Conservation (phyloP, 2,113 vertebrate genomes). For the Vireo altiloquus region DNA sequence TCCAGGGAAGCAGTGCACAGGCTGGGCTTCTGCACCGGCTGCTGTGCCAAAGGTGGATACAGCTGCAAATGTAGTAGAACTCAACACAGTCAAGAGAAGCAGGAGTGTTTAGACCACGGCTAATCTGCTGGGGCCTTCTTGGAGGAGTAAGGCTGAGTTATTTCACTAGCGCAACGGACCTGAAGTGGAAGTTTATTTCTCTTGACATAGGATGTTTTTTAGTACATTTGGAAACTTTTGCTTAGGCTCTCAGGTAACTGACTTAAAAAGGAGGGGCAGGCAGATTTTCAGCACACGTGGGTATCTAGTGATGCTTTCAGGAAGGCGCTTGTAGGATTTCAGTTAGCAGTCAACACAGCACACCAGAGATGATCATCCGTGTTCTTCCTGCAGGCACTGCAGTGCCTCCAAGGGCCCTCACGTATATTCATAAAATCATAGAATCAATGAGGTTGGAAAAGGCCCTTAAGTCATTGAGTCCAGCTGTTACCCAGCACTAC, state of each 20-base stretch:
- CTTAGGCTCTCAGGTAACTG: neutral
- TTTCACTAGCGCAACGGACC: neutral
- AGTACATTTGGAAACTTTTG: neutral
- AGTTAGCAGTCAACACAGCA: neutral
- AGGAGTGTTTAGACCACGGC: neutral
- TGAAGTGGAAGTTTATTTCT: neutral
- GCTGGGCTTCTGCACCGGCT: neutral
- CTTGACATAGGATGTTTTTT: neutral
- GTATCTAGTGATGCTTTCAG: neutral
- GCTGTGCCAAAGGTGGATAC: neutral
- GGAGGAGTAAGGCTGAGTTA: neutral
- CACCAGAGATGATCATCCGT: neutral
- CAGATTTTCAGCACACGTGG: neutral
- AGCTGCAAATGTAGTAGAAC: neutral
- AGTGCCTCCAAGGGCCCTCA: neutral
- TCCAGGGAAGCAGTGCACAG: neutral
- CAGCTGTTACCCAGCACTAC: neutral
- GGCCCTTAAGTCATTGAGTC: neutral
- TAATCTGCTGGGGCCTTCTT: neutral
- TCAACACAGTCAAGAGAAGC: neutral
- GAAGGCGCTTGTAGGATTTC: neutral
- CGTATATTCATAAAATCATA: neutral
- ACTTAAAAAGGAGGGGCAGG: neutral
- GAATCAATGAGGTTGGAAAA: neutral
- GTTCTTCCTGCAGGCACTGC: neutral